Conservation (phyloP, 2,797 vertebrate species). For the Benthosema pterotum region DNA sequence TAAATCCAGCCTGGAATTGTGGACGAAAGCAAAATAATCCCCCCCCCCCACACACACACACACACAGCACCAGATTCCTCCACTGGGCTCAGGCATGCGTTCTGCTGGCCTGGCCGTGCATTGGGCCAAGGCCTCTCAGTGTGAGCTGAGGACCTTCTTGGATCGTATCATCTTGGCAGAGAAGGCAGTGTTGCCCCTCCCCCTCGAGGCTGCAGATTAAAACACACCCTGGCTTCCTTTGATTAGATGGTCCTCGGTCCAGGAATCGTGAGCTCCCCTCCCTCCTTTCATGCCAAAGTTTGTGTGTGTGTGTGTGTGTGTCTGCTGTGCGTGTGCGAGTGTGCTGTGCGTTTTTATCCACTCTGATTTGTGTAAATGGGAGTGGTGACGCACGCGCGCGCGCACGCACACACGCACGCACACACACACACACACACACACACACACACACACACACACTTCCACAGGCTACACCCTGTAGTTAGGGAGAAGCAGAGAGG, state of each 20-base stretch:
- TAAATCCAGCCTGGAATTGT: too few species aligned
- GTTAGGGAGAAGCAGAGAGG: conserved; percentile 33
- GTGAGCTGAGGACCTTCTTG: neutral
- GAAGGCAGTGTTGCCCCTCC: conserved; percentile 19
- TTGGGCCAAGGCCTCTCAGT: conserved; percentile 37
- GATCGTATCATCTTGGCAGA: conserved; percentile 43
- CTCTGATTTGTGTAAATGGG: conserved; percentile 15
- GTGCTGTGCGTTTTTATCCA: too few species aligned
- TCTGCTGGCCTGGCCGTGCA: conserved; percentile 35
- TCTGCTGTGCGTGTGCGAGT: too few species aligned
- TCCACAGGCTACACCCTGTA: conserved; percentile 47
- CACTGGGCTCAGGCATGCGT: conserved; percentile 29
- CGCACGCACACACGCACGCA: neutral
- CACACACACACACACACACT: neutral
- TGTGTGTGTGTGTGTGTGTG: neutral
- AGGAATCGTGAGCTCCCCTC: conserved; percentile 27
- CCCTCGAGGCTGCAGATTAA: conserved; percentile 55
- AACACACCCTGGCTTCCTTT: conserved; percentile 45
- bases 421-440: neutral
- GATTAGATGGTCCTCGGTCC: conserved; percentile 62
- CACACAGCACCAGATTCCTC: neutral
- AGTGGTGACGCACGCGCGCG: conserved; percentile 2
- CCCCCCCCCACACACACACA: neutral
- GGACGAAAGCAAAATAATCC: too few species aligned
- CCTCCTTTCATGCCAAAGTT: conserved; percentile 32